phyloP scores from a whole-genome alignment of 2,113 vertebrate genomes.

The Sinocyclocheilus anophthalmus region DNA sequence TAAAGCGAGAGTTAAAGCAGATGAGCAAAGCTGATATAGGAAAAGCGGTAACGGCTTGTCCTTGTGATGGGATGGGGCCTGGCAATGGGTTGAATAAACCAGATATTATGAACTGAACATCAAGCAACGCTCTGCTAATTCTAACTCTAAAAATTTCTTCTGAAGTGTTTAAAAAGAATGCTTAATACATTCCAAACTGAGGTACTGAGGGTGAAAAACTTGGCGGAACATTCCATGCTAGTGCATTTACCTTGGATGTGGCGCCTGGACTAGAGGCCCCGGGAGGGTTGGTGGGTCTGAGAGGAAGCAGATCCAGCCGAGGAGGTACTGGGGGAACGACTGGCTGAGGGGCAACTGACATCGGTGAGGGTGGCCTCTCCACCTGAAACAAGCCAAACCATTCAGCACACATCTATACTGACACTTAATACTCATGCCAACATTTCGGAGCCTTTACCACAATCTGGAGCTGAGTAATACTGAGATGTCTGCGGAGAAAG shows the following conservation, averaged over 20 bases:
- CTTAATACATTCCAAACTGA: neutral
- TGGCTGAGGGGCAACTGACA: slow-evolving; percentile 88
- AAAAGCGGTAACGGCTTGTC: slow-evolving; percentile 93
- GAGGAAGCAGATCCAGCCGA: slow-evolving; percentile 89
- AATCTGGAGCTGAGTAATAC: neutral
- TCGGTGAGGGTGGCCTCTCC: slow-evolving; percentile 91
- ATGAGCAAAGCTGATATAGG: too few species aligned
- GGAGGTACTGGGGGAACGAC: slow-evolving; percentile 93
- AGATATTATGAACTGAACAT: neutral
- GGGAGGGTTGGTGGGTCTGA: slow-evolving; percentile 78
- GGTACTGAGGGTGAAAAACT: neutral
- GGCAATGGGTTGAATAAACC: neutral
- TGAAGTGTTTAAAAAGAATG: neutral
- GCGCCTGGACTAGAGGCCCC: slow-evolving; percentile 85
- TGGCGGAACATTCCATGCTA: neutral
- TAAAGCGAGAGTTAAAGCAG: too few species aligned
- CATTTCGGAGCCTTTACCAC: neutral
- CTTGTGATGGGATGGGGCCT: slow-evolving; percentile 89
- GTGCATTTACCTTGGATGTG: slow-evolving; percentile 81
- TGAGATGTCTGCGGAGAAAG: neutral
- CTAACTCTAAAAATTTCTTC: neutral
- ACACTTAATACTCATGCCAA: neutral
- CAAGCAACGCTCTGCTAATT: neutral
- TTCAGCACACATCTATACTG: neutral
- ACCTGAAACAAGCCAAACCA: slow-evolving; percentile 74